A percentile compares a stretch with the other conserved stretches of the same genome.
phyloP scores from a whole-genome alignment of 2,888 invertebrate species.

The Lithophane socia region DNA sequence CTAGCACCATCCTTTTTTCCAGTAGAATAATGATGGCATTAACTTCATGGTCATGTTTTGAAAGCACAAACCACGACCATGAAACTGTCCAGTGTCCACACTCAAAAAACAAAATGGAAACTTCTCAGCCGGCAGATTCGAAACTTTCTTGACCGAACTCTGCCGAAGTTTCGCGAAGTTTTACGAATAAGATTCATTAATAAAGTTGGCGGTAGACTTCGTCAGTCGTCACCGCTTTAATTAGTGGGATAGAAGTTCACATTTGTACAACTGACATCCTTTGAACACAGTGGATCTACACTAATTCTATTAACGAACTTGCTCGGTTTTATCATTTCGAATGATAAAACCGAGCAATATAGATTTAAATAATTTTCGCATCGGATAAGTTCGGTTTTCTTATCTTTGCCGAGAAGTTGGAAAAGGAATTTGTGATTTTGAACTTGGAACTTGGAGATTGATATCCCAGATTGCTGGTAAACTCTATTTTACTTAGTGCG shows the following conservation, averaged over 20 bases:
- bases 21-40: too few relatives aligned
- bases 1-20: too few relatives aligned
- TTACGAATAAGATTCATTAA: conserved; percentile 70
- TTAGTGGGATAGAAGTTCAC: conserved; percentile 57
- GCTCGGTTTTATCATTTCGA: conserved; percentile 25
- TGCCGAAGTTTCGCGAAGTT: conserved; percentile 52
- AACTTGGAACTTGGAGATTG: conserved; percentile 29
- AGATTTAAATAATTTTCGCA: conserved; percentile 55
- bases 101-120: conserved; percentile 48
- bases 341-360: too few relatives aligned
- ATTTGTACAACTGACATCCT: conserved; percentile 44
- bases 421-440: conserved; percentile 17
- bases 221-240: conserved; percentile 56
- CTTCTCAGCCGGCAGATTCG: conserved; percentile 25
- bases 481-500: background rate
- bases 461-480: conserved; percentile 2
- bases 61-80: background rate
- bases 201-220: conserved; percentile 62
- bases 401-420: conserved; percentile 12
- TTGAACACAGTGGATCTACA: conserved; percentile 35
- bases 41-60: too few relatives aligned
- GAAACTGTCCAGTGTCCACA: conserved; percentile 17
- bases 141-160: conserved; percentile 53
- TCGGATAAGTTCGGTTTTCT: conserved; percentile 41
- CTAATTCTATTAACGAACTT: conserved; percentile 52